Evolutionary conservation across 2,888 invertebrate genomes (phyloP), one percentile per base, ranked within the genome.

Genomic region (Cheilosia vernalis): DNA sequence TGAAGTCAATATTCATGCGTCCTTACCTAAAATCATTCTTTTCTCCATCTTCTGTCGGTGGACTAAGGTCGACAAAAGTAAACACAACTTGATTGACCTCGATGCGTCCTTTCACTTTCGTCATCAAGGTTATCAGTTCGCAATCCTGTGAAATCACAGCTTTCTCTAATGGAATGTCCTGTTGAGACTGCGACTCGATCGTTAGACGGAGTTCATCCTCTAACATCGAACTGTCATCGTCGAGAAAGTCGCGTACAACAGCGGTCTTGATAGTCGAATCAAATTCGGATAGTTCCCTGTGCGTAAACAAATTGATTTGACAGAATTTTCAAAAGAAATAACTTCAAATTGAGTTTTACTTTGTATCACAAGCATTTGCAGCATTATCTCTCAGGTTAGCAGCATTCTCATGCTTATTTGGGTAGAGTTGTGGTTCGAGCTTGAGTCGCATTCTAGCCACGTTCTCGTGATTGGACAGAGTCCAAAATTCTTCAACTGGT

Each of bases 391-490:
- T 90, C 47, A 94, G 90, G 83, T 93, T 92, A 78, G 94, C 94
- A 9, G 95, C 94, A 86, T 94, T 94, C 19, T 92, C 92, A 88
- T 95, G 94, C 15, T 90, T 91, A 84, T 94, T 93, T 87, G 94
- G 94, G 89, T 93, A 93, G 55, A 93, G 90, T 88, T 94, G 94
- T 1, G 93, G 94, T 81, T 93, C 92, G 73, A 94, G 90, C 88
- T 94, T 95, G 10, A 94, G 92, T 21, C 94, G 92, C 95, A 95
- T 95, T 44, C 95, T 91, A 0, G 93, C 93, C 56, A 93, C 93
- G 89, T 94, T 95, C 89, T 95, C 95, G 87, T 94, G 94, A 51
- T 93, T 93, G 0, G 94, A 94, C 42, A 94, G 90, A 83, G 93
- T 94, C 95, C 94, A 95, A 88, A 93, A 93, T 58, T 92, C 91